These are phyloP conservation scores for Gymnothorax reevesii DNA, from an alignment of 2,797 vertebrate genomes.

Conservation along the genomic window DNA sequence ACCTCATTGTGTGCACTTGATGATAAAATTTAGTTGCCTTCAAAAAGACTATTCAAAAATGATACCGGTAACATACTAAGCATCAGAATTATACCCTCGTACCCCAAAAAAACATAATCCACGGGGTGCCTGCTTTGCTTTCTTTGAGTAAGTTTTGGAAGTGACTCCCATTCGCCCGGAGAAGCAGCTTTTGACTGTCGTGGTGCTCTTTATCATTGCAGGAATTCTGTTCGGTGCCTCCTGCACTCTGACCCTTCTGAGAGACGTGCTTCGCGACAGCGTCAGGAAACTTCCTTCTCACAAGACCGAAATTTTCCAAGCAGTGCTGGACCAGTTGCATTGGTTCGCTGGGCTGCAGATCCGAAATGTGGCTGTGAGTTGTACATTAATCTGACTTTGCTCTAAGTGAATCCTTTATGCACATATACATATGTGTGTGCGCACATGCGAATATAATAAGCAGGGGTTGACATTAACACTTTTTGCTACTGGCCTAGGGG, in stretches of 20 bases:
- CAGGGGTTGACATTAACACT: no score
- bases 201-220: constrained; percentile 48
- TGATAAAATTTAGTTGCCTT: no score
- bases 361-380: constrained; percentile 89
- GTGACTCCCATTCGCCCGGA: background rate
- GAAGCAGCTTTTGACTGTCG: background rate
- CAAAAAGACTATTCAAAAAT: no score
- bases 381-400: background rate
- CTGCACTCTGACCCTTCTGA: constrained; percentile 78
- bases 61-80: no score
- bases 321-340: constrained; percentile 84
- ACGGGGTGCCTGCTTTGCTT: no score
- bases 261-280: constrained; percentile 67
- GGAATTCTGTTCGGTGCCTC: constrained; percentile 85
- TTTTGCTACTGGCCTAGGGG: no score
- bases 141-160: background rate
- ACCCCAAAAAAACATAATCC: no score
- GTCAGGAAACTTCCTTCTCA: constrained; percentile 70
- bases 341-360: constrained; percentile 95
- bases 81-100: no score
- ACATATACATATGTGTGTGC: no score
- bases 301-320: constrained; percentile 81
- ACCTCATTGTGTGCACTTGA: no score
- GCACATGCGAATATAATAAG: no score
- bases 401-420: background rate